A percentile compares a stretch with the other conserved stretches of the same genome.
Evolutionary conservation across 2,113 vertebrate genomes (phyloP).

Genomic region (Cromileptes altivelis): DNA sequence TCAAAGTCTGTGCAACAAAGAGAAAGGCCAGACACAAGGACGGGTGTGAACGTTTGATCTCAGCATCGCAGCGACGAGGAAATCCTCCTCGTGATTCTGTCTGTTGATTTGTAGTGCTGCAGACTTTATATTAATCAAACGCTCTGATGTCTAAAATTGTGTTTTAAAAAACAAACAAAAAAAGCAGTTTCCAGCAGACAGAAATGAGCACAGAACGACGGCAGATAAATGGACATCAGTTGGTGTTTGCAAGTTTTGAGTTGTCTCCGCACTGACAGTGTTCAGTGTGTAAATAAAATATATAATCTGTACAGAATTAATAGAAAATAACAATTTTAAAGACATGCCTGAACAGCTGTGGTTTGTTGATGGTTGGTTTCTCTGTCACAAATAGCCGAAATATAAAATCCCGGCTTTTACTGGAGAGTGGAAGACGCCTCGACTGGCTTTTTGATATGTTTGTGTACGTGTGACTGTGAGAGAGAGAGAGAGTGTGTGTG

Average conservation of each 20-base stretch:
- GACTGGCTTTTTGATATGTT: slow-evolving; percentile 52
- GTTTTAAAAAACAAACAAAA: neutral
- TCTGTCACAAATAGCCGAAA: slow-evolving; percentile 48
- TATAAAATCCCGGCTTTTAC: slow-evolving; percentile 55
- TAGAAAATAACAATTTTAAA: slow-evolving; percentile 82
- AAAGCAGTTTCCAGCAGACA: slow-evolving; percentile 24
- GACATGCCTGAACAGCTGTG: slow-evolving; percentile 67
- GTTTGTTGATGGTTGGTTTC: slow-evolving; percentile 60
- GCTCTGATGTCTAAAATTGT: slow-evolving; percentile 13
- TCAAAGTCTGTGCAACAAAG: slow-evolving; percentile 50
- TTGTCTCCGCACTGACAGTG: slow-evolving; percentile 68
- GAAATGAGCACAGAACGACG: slow-evolving; percentile 15
- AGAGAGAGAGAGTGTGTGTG: slow-evolving; percentile 5
- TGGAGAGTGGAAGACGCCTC: slow-evolving; percentile 26
- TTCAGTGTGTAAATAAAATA: slow-evolving; percentile 82
- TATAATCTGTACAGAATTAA: slow-evolving; percentile 86
- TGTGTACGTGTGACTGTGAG: slow-evolving; percentile 16
- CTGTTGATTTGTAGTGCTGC: slow-evolving; percentile 41
- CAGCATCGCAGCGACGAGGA: neutral
- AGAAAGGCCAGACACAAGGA: neutral
- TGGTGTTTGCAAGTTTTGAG: slow-evolving; percentile 51
- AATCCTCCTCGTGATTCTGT: neutral
- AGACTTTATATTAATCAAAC: slow-evolving; percentile 51
- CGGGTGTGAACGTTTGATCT: slow-evolving; percentile 24
- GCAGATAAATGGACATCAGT: slow-evolving; percentile 18